These are phyloP conservation scores for Papilio glaucus DNA, from an alignment of 1,140 invertebrate genomes.

Conservation along the genomic window DNA sequence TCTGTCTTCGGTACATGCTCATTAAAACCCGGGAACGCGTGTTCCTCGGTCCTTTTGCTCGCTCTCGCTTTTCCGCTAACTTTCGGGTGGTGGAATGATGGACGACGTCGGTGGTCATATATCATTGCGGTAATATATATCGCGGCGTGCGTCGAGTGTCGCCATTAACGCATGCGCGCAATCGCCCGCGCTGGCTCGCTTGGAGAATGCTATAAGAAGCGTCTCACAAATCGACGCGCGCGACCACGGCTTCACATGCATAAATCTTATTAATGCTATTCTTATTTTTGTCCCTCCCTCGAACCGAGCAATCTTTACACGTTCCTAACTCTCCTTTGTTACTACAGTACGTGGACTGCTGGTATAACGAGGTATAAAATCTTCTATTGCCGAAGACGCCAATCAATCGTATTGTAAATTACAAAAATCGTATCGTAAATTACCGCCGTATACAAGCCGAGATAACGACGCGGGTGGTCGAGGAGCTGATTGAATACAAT, in stretches of 20 bases:
- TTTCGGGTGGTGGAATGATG: constrained; percentile 81
- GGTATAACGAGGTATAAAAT: constrained; percentile 2
- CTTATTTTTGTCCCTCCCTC: constrained; percentile 73
- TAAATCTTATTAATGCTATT: constrained; percentile 81
- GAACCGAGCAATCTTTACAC: constrained; percentile 72
- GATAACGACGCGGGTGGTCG: constrained; percentile 66
- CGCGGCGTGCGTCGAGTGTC: constrained; percentile 76
- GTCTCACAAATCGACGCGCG: constrained; percentile 75
- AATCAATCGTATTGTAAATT: constrained; percentile 70
- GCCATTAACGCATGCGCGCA: constrained; percentile 80
- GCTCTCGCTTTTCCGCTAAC: constrained; percentile 72
- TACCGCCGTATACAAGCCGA: constrained; percentile 48
- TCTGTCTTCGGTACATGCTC: constrained; percentile 78
- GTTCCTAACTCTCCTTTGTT: constrained; percentile 41
- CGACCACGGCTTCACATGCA: constrained; percentile 71
- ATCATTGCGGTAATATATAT: constrained; percentile 81
- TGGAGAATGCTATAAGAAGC: constrained; percentile 66
- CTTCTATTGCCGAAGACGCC: constrained; percentile 25
- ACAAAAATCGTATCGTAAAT: constrained; percentile 63
- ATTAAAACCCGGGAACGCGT: constrained; percentile 70
- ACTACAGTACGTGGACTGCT: constrained; percentile 13
- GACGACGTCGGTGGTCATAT: constrained; percentile 78
- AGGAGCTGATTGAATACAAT: constrained; percentile 47
- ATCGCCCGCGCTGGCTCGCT: constrained; percentile 63
- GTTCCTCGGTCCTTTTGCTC: constrained; percentile 64